These are phyloP conservation scores for Bombus cullumanus DNA, from an alignment of 1,140 invertebrate species.

Conservation along the genomic window DNA sequence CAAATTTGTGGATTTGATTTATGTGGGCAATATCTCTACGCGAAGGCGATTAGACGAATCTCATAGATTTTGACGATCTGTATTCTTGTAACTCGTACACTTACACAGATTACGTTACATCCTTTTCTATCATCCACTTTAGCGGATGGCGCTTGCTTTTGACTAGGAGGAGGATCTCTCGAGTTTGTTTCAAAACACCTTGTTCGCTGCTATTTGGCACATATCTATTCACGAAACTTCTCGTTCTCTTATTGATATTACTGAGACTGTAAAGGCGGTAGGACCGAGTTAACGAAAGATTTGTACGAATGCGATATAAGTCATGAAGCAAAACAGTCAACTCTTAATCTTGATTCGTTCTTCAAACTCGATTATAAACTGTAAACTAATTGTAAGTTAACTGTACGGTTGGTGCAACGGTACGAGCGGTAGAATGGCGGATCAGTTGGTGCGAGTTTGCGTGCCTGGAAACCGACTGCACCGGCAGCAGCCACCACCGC, in stretches of 20 bases:
- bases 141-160: neutral
- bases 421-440: conserved; percentile 27
- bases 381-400: conserved; percentile 41
- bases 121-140: neutral
- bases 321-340: neutral
- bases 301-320: neutral
- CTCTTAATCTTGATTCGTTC: conserved; percentile 36
- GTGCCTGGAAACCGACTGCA: conserved; percentile 59
- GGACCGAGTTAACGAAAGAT: neutral
- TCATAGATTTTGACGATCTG: neutral
- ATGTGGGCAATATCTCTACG: conserved; percentile 4
- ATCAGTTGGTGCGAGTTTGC: conserved; percentile 63
- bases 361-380: conserved; percentile 53
- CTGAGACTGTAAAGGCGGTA: neutral
- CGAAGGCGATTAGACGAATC: conserved; percentile 28
- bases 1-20: conserved; percentile 27
- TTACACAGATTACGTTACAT: neutral
- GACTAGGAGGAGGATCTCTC: neutral
- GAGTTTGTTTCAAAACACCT: neutral
- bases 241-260: neutral
- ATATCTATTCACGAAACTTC: too few species aligned
- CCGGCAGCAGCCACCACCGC: conserved; percentile 40
- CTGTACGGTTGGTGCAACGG: conserved; percentile 26
- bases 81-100: neutral
- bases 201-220: neutral